These are phyloP conservation scores for Sorex araneus DNA, from an alignment of 2,113 vertebrate genomes.

Conservation along the genomic window DNA sequence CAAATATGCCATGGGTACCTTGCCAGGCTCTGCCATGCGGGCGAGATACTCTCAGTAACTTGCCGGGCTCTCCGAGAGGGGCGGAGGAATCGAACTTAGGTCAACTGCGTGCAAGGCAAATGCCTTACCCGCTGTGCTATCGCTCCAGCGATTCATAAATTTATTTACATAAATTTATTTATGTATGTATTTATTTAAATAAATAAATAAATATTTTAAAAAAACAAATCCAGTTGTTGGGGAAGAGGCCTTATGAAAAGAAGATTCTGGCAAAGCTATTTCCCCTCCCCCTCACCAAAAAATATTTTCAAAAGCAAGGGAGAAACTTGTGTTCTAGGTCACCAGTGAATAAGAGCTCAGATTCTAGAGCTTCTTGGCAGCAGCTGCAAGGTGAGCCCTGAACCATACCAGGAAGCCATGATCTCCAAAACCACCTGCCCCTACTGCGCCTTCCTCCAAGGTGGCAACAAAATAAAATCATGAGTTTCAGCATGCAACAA, in stretches of 20 bases:
- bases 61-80: no score
- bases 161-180: no score
- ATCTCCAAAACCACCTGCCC: background rate
- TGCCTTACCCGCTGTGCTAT: no score
- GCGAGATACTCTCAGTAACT: no score
- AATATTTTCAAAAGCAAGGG: background rate
- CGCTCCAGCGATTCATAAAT: no score
- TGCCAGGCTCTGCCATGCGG: no score
- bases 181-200: no score
- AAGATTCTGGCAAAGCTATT: background rate
- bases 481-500: background rate
- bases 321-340: background rate
- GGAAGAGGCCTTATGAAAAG: background rate
- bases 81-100: no score
- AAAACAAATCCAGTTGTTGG: background rate
- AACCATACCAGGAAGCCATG: background rate
- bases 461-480: background rate
- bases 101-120: no score
- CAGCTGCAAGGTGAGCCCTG: background rate
- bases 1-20: no score
- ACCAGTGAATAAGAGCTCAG: background rate
- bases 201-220: background rate
- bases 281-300: background rate
- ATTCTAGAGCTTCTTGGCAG: background rate
- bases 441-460: background rate